Conservation (phyloP, 1,140 invertebrate species). For the Drosophila seguyi region DNA sequence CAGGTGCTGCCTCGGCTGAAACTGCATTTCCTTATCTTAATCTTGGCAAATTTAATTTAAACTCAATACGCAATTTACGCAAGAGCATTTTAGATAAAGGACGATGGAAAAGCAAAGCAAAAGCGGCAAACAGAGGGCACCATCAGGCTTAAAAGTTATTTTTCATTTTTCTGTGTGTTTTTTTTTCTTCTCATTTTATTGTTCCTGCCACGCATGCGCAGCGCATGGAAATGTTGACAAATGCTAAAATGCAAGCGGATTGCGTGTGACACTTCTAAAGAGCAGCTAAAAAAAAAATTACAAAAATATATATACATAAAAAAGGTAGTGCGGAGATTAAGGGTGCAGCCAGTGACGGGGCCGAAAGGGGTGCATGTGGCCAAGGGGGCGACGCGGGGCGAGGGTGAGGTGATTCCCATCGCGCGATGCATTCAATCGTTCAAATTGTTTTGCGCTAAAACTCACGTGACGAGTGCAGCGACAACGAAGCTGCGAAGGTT, state of each 20-base stretch:
- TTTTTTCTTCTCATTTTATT: background rate
- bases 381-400: background rate
- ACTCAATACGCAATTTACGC: conserved; percentile 84
- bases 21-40: conserved; percentile 79
- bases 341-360: conserved; percentile 9
- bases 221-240: conserved; percentile 77
- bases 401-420: conserved; percentile 36
- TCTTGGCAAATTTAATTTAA: conserved; percentile 83
- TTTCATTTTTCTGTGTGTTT: conserved; percentile 5
- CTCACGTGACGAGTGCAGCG: conserved; percentile 81
- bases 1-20: conserved; percentile 30
- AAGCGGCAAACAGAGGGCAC: conserved; percentile 42
- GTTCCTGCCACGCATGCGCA: conserved; percentile 68
- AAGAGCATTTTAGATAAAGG: conserved; percentile 83
- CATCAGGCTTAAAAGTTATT: conserved; percentile 58
- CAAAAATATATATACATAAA: background rate
- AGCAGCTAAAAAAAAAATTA: conserved; percentile 35
- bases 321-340: conserved; percentile 11
- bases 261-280: conserved; percentile 79
- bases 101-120: conserved; percentile 41
- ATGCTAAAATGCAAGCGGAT: conserved; percentile 83
- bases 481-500: conserved; percentile 41
- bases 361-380: conserved; percentile 3
- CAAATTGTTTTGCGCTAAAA: conserved; percentile 82
- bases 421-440: conserved; percentile 77